These are phyloP conservation scores for Aricia artaxerxes DNA, from an alignment of 2,888 invertebrate genomes.

Conservation along the genomic window DNA sequence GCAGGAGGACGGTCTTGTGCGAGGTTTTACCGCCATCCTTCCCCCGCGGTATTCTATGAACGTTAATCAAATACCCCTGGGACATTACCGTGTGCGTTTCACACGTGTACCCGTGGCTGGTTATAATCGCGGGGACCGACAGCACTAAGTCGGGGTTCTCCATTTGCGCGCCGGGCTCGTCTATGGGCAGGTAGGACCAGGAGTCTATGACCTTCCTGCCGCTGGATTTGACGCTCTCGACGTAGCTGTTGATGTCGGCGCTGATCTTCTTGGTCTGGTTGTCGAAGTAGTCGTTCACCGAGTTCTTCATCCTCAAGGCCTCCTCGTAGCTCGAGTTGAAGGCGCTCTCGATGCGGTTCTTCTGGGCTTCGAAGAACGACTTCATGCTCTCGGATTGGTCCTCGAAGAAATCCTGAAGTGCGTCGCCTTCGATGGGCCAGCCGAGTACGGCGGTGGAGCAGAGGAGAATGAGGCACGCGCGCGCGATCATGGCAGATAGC, in stretches of 20 bases:
- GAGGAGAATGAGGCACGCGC: slow-evolving; percentile 5
- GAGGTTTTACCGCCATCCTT: slow-evolving; percentile 56
- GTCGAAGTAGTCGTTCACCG: slow-evolving; percentile 57
- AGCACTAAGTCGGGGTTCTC: slow-evolving; percentile 60
- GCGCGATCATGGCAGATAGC: not conserved
- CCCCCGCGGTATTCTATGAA: slow-evolving; percentile 87
- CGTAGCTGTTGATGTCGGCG: slow-evolving; percentile 55
- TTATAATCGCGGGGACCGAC: slow-evolving; percentile 63
- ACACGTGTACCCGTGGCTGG: slow-evolving; percentile 83
- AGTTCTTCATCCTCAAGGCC: slow-evolving; percentile 51
- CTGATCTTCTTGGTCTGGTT: slow-evolving; percentile 56
- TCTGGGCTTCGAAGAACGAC: slow-evolving; percentile 50
- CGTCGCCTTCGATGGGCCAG: slow-evolving; percentile 35
- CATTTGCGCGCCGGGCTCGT: slow-evolving; percentile 47
- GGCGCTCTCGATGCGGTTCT: slow-evolving; percentile 45
- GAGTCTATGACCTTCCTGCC: slow-evolving; percentile 54
- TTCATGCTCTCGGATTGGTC: slow-evolving; percentile 49
- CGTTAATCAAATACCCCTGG: slow-evolving; percentile 89
- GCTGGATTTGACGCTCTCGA: slow-evolving; percentile 54
- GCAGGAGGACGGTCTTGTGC: slow-evolving; percentile 81
- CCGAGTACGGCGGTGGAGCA: slow-evolving; percentile 6
- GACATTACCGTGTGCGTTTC: slow-evolving; percentile 87
- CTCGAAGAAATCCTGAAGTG: slow-evolving; percentile 41
- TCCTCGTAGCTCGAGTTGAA: slow-evolving; percentile 49
- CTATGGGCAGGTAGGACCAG: slow-evolving; percentile 52